phyloP scores from a whole-genome alignment of 2,888 invertebrate species.

The Andrena praecox region DNA sequence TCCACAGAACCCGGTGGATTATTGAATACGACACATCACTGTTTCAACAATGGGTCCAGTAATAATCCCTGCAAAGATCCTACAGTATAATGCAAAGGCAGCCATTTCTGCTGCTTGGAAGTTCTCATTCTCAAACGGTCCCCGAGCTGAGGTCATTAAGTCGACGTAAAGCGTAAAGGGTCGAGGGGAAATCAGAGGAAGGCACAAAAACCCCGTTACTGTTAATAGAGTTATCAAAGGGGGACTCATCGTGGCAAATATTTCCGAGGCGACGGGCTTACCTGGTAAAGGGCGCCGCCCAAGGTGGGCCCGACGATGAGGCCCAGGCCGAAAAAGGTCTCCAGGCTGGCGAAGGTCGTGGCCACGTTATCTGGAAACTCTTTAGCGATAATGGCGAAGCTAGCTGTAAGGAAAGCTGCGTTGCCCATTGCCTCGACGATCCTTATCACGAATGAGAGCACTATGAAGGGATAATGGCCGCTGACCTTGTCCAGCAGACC shows the following conservation, averaged over 20 bases:
- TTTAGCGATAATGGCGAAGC: constrained; percentile 94
- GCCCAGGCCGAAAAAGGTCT: constrained; percentile 95
- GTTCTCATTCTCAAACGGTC: background rate
- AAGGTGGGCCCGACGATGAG: constrained; percentile 96
- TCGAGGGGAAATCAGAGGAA: background rate
- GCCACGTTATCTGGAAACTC: constrained; percentile 95
- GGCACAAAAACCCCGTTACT: background rate
- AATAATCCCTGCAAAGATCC: background rate
- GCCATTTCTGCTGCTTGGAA: background rate
- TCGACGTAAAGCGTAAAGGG: background rate
- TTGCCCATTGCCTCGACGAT: constrained; percentile 94
- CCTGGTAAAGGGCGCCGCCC: constrained; percentile 93
- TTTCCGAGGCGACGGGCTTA: constrained; percentile 64
- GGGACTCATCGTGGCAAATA: background rate
- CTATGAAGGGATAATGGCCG: constrained; percentile 90
- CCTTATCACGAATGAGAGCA: constrained; percentile 91
- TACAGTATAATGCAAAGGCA: background rate
- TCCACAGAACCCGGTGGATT: too few relatives aligned
- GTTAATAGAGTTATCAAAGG: background rate
- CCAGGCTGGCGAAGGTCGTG: constrained; percentile 93
- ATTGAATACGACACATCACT: too few relatives aligned
- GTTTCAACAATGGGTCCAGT: background rate
- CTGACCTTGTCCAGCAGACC: constrained; percentile 90
- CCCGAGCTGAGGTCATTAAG: background rate
- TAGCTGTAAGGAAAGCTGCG: constrained; percentile 94